Evolutionary conservation across 2,113 vertebrate species (phyloP), one percentile per base, ranked within the genome.

Genomic region (Elachura formosa): DNA sequence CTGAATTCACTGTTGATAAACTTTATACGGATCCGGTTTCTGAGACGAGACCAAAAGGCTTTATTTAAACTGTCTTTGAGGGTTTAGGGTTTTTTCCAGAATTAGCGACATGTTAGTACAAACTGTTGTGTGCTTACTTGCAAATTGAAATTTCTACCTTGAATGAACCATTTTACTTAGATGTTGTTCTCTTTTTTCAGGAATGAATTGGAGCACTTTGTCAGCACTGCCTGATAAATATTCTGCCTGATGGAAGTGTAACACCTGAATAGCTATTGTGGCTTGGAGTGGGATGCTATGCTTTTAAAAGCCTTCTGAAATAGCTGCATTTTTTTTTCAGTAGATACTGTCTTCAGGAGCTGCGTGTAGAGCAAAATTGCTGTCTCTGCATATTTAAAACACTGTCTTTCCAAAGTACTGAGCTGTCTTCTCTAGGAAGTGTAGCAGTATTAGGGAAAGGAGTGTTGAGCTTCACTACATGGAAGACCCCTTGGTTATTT

Each of bases 1-100:
- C 97, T 98, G 98, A 98, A 97, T 85, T 94, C 52, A 22, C n/a
- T 98, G 97, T 25, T 97, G 98, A 97, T 94, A 97, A 96, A 48
- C 11, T 6, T 29, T 3, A 72, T 94, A 97, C 95, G 97, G 98
- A 98, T 98, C 98, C 97, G 97, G 98, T 95, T 91, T 97, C 98
- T 98, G 97, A 98, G 97, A 97, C 4, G 78, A 91, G 96, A 86
- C 46, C 1, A 38, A 79, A 85, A 43, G 5, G 22, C 7, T 52
- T n/a, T 0, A 33, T 43, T 66, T 48, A 25, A 5, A 28, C 25
- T 10, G 3, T 46, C 36, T 81, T 6, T 15, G 6, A 10, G 12
- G 1, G 12, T n/a, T 55, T 58, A 4, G 9, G 11, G 29, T 33
- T 49, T 5, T 40, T 22, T n/a, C 26, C 16, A 43, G 31, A 73